These are phyloP conservation scores for Gonatopus flavifemur DNA, from an alignment of 1,140 invertebrate species.

Conservation along the genomic window DNA sequence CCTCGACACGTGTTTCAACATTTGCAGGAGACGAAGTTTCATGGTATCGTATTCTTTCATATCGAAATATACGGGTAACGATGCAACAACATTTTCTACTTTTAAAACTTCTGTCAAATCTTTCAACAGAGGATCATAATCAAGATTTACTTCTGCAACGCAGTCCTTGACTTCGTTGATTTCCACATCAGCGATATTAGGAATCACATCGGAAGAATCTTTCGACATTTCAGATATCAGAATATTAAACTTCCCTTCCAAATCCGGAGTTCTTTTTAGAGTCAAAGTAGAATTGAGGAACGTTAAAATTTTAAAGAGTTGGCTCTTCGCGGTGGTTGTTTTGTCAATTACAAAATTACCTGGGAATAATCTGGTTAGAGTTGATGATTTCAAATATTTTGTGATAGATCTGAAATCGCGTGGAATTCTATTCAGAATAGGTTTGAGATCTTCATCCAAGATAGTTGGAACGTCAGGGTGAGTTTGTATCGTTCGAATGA, in stretches of 20 bases:
- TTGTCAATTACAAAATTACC: slow-evolving; percentile 8
- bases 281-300: slow-evolving; percentile 7
- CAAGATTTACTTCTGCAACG: too few species aligned
- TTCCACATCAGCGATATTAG: not conserved
- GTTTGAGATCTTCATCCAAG: slow-evolving; percentile 2
- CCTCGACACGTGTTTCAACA: slow-evolving; percentile 7
- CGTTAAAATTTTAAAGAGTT: too few species aligned
- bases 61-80: slow-evolving; percentile 13
- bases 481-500: slow-evolving; percentile 2
- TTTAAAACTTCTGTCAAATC: not conserved
- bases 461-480: slow-evolving; percentile 11
- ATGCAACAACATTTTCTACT: not conserved
- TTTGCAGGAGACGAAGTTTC: slow-evolving; percentile 5
- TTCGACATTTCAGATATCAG: slow-evolving; percentile 3
- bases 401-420: not conserved
- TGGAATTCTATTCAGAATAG: slow-evolving; percentile 3
- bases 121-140: slow-evolving; percentile 14
- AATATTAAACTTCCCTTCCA: not conserved
- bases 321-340: not conserved
- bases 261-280: not conserved
- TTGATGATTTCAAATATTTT: slow-evolving; percentile 3
- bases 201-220: slow-evolving; percentile 1
- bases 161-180: slow-evolving; percentile 4
- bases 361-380: slow-evolving; percentile 6
- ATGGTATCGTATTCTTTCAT: slow-evolving; percentile 10